Base-by-base conservation (phyloP, 2,113 vertebrate genomes). In the Pica pica region DNA sequence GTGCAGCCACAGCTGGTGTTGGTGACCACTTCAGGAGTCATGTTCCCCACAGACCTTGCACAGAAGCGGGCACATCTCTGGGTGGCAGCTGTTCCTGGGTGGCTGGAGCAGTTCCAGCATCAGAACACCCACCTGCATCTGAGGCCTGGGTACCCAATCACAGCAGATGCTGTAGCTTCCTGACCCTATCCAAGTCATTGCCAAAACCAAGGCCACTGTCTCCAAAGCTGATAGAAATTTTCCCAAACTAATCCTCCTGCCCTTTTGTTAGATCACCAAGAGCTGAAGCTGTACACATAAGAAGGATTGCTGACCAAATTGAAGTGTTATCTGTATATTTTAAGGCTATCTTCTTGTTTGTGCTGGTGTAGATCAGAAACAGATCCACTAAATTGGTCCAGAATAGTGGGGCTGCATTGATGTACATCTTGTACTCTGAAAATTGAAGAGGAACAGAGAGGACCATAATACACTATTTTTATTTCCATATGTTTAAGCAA, bases 401-500 rank as follows among this genome's bases (percentile, higher is more conserved):
- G 70, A 83, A 24, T 42, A 69, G 50, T 19, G 35, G 30, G 59
- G 37, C 64, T 4, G 5, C 50, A 16, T 61, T 76, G 70, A 57
- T 95, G 77, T 84, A 46, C 56, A 91, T 63, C 64, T 77, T 42
- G 23, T 75, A 56, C 37, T 56, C 44, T 53, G n/a, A 47, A 75
- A 94, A 84, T 82, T 89, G 81, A 78, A 87, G 57, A 41, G 30
- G 31, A 95, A 41, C 10, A 20, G 39, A 53, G 41, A 86, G 15
- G 33, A 6, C 56, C 15, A 15, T 55, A 64, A 89, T 24, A 37
- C 16, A 47, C 49, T 70, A 57, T 83, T 87, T 94, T 47, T 89
- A 90, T 73, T 60, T 73, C 90, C 33, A 37, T 63, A 56, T 41
- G n/a, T 56, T 96, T 93, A 84, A 90, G 42, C 49, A 86, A 91